Base-by-base conservation (phyloP, 2,113 vertebrate species). In the Natator depressus region DNA sequence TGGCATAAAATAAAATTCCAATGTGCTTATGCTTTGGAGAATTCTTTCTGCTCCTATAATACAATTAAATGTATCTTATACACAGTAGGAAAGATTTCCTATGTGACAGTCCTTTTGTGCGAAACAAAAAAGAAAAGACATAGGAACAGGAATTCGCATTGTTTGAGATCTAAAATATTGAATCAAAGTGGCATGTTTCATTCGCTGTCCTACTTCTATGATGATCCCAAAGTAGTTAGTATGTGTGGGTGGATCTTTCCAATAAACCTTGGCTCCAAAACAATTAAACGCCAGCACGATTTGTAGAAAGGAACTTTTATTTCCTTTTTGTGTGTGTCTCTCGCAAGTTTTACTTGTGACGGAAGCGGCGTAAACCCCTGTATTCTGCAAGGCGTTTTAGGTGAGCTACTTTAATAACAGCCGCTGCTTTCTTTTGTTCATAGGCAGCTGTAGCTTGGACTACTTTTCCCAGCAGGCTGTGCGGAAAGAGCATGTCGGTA, bases 381-480 rank as follows among this genome's bases (percentile, higher is more conserved):
- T 7, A 83, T 81, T 91, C 75, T 80, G 29, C 72, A 35, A 51
- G 49, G 72, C 29, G 38, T n/a, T 13, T 12, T 59, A 14, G 79
- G 42, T 29, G 42, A 12, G 3, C 55, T 6, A 78, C n/a, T 29
- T 25, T 51, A 65, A 57, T 42, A 19, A 16, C 42, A 35, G 72
- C n/a, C 69, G 46, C 76, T 0, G 5, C 5, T 4, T 10, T 49
- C 95, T 94, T 96, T 97, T 98, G 95, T 97, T 97, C 80, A 80
- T 6, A n/a, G n/a, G 72, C 38, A 47, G 87, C 14, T 78, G 57
- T 3, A 79, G 3, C 80, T 7, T 31, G 84, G 84, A 96, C 95
- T 97, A 54, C 93, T n/a, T 92, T 94, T 97, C 95, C 96, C 95
- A 88, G 89, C 59, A 93, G 88, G 75, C 94, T 90, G 38, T 50